Conservation (phyloP, 1,140 invertebrate genomes). For the Planococcus citri region DNA sequence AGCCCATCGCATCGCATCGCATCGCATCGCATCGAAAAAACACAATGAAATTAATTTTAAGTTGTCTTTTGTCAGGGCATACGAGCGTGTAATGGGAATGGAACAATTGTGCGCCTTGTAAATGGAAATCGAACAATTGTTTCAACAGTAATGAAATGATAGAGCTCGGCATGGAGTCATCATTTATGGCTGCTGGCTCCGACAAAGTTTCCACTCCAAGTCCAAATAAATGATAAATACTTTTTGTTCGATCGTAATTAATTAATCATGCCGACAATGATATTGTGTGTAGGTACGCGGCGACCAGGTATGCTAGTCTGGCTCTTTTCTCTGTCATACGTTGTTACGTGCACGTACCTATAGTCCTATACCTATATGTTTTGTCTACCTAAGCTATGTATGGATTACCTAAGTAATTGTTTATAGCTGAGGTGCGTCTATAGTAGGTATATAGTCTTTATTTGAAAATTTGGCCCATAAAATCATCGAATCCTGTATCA, state of each 20-base stretch:
- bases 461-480: too few relatives aligned
- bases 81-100: slow-evolving; percentile 17
- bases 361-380: too few relatives aligned
- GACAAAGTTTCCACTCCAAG: slow-evolving; percentile 14
- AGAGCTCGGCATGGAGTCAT: slow-evolving; percentile 13
- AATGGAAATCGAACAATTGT: slow-evolving; percentile 18
- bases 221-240: slow-evolving; percentile 18
- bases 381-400: too few relatives aligned
- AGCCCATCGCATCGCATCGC: too few relatives aligned
- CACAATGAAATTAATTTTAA: slow-evolving; percentile 20
- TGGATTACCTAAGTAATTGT: too few relatives aligned
- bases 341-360: too few relatives aligned
- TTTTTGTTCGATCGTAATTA: slow-evolving; percentile 10
- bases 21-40: too few relatives aligned
- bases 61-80: slow-evolving; percentile 10
- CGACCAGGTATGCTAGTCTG: too few relatives aligned
- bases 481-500: too few relatives aligned
- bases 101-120: slow-evolving; percentile 16
- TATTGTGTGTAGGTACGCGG: not conserved
- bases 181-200: slow-evolving; percentile 18
- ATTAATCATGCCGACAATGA: slow-evolving; percentile 17
- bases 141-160: slow-evolving; percentile 17
- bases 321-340: too few relatives aligned
- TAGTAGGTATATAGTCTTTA: too few relatives aligned
- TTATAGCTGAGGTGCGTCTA: too few relatives aligned